phyloP scores from a whole-genome alignment of 2,888 invertebrate species.

The Scaptomyza tumidula region DNA sequence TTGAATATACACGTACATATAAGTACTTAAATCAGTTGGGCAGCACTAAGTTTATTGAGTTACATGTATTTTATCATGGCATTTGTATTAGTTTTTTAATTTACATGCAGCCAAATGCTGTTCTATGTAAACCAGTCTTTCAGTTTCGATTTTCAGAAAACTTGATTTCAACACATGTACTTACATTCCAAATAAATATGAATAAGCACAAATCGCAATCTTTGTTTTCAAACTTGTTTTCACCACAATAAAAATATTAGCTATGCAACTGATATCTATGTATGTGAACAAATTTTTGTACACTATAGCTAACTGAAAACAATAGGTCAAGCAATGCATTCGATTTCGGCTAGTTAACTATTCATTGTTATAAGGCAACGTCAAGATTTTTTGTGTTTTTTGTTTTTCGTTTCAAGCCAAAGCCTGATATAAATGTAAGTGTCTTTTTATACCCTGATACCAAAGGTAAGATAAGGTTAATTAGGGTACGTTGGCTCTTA shows the following conservation, averaged over 20 bases:
- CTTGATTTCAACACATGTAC: constrained; percentile 21
- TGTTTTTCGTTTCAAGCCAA: too few species aligned
- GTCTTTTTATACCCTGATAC: too few species aligned
- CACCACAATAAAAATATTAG: background rate
- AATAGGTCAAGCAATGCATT: too few species aligned
- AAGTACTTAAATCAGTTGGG: constrained; percentile 12
- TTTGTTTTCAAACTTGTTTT: constrained; percentile 41
- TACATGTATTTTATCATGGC: background rate
- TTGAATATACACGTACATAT: background rate
- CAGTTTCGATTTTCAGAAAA: constrained; percentile 32
- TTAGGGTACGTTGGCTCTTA: too few species aligned
- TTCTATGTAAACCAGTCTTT: constrained; percentile 39
- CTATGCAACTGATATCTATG: too few species aligned
- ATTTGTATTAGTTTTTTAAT: background rate
- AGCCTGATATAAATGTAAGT: too few species aligned
- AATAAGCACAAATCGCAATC: constrained; percentile 14
- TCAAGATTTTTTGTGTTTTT: too few species aligned
- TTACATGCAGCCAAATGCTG: background rate
- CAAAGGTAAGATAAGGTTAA: too few species aligned
- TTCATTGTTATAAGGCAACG: too few species aligned
- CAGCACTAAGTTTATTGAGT: constrained; percentile 9
- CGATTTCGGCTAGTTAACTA: too few species aligned
- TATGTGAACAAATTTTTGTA: too few species aligned
- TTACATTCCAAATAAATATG: constrained; percentile 20
- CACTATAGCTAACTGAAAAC: too few species aligned